A percentile compares a stretch with the other conserved stretches of the same genome.
Conservation (phyloP, 2,113 vertebrate species). For the Perca schrenkii region DNA sequence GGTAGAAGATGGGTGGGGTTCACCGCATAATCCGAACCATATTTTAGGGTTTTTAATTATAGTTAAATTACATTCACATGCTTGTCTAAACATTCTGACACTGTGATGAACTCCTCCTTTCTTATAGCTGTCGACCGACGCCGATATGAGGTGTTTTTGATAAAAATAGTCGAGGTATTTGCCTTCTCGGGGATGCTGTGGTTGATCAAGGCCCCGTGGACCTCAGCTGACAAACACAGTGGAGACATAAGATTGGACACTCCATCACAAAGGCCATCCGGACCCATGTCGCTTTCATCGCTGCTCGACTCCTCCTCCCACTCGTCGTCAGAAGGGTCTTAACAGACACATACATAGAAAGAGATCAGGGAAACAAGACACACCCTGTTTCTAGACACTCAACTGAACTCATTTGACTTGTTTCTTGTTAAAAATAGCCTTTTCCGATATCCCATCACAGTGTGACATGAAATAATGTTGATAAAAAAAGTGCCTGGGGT, state of each 20-base stretch:
- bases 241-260: constrained; percentile 88
- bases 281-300: constrained; percentile 91
- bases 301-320: constrained; percentile 98
- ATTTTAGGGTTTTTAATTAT: not conserved
- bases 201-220: constrained; percentile 89
- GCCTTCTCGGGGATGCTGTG: constrained; percentile 93
- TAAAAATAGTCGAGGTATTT: constrained; percentile 28
- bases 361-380: not conserved
- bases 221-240: constrained; percentile 94
- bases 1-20: constrained; percentile 1
- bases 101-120: not conserved
- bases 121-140: not conserved
- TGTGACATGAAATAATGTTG: constrained; percentile 65
- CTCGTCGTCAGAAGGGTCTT: constrained; percentile 94
- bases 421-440: constrained; percentile 18
- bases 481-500: constrained; percentile 44
- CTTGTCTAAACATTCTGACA: not conserved
- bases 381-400: not conserved
- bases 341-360: not conserved
- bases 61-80: constrained; percentile 16
- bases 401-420: not conserved
- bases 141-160: not conserved
- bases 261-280: constrained; percentile 86
- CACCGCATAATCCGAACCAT: not conserved
- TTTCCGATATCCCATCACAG: constrained; percentile 26